Evolutionary conservation across 2,113 vertebrate genomes (phyloP).

Genomic region (Mirza zaza): DNA sequence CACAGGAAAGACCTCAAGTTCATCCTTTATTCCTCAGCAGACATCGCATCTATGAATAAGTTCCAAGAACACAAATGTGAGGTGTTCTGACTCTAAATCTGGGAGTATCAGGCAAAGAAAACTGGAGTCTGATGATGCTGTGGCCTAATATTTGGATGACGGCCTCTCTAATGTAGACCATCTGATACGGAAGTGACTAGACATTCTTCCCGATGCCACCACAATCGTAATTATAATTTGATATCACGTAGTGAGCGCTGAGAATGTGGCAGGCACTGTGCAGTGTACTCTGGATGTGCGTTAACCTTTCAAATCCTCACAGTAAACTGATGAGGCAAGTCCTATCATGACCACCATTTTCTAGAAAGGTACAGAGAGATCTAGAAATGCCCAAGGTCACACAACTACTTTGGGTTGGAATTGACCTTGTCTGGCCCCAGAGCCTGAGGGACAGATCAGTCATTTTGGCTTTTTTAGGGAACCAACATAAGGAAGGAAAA

Average conservation of each 20-base stretch:
- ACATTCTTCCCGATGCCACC: neutral
- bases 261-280: neutral
- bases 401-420: neutral
- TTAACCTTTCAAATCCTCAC: neutral
- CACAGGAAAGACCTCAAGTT: neutral
- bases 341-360: neutral
- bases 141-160: neutral
- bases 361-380: neutral
- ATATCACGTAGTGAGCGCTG: accelerated
- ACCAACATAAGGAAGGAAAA: neutral
- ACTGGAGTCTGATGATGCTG: neutral
- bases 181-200: neutral
- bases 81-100: neutral
- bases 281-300: accelerated
- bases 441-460: neutral
- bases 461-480: neutral
- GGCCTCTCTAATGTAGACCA: neutral
- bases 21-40: neutral
- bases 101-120: neutral
- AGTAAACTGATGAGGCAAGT: neutral
- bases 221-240: neutral
- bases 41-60: neutral
- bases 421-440: neutral
- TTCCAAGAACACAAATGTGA: neutral
- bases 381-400: neutral